phyloP scores from a whole-genome alignment of 2,797 vertebrate species.

The Enteromius paludinosus region DNA sequence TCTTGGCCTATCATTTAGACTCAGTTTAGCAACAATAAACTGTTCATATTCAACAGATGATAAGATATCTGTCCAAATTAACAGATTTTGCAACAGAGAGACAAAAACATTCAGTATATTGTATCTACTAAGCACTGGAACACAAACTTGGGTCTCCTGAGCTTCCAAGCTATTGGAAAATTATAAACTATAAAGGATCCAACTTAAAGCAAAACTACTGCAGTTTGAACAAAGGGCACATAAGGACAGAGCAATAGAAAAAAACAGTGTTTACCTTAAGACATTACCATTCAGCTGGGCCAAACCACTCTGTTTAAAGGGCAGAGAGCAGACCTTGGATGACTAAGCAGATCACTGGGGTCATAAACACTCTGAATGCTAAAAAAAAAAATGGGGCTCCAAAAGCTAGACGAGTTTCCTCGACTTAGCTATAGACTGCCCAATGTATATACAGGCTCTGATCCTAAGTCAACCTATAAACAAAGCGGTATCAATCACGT shows the following conservation, averaged over 20 bases:
- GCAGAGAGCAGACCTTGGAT: conserved; percentile 41
- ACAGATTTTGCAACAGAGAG: not conserved
- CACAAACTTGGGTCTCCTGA: not conserved
- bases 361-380: conserved; percentile 13
- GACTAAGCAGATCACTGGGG: conserved; percentile 38
- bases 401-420: not conserved
- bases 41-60: not conserved
- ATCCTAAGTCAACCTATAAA: not conserved
- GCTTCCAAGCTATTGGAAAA: not conserved
- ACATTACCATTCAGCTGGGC: conserved; percentile 40
- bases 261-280: conserved; percentile 36
- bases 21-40: not conserved
- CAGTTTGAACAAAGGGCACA: conserved; percentile 18
- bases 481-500: not conserved
- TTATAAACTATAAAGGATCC: not conserved
- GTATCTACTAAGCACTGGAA: not conserved
- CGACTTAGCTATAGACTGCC: not conserved
- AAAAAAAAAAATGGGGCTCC: not conserved
- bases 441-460: not conserved
- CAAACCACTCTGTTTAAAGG: conserved; percentile 21
- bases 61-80: not conserved
- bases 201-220: conserved; percentile 1
- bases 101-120: not conserved
- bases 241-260: conserved; percentile 25
- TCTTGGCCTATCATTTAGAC: conserved; percentile 16